Evolutionary conservation across 64 coral and sea anemone genomes (phyloP).

Genomic region (Dendrophyllia cribrosa): DNA sequence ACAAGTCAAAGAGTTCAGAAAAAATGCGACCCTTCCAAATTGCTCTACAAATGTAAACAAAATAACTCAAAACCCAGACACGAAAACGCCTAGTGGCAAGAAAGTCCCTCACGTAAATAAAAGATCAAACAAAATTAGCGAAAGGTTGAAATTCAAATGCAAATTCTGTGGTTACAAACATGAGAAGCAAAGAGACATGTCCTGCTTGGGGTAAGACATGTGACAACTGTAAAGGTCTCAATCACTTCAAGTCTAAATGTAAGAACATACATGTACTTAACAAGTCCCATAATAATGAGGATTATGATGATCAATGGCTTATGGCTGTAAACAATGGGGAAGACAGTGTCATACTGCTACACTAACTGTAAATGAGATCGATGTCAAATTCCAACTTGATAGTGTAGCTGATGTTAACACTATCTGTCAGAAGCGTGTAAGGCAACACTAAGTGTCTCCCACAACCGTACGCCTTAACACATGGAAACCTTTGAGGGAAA

Average conservation of each 20-base stretch:
- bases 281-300: not conserved
- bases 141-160: not conserved
- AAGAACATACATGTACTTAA: too few species aligned
- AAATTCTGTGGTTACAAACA: not conserved
- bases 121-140: not conserved
- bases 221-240: not conserved
- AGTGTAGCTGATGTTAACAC: too few species aligned
- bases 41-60: not conserved
- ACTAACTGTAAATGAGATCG: too few species aligned
- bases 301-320: constrained; percentile 1
- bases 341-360: too few species aligned
- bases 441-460: too few species aligned
- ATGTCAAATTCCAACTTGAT: too few species aligned
- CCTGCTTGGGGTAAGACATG: not conserved
- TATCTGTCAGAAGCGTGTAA: too few species aligned
- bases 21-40: not conserved
- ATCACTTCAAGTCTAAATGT: not conserved
- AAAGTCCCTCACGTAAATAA: not conserved
- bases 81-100: not conserved
- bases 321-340: too few species aligned
- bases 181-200: not conserved
- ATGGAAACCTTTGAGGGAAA: too few species aligned
- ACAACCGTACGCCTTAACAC: too few species aligned
- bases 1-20: too few species aligned
- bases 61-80: not conserved